phyloP scores from a whole-genome alignment of 2,888 invertebrate species.

The Sinopyrophorus schimmeli region DNA sequence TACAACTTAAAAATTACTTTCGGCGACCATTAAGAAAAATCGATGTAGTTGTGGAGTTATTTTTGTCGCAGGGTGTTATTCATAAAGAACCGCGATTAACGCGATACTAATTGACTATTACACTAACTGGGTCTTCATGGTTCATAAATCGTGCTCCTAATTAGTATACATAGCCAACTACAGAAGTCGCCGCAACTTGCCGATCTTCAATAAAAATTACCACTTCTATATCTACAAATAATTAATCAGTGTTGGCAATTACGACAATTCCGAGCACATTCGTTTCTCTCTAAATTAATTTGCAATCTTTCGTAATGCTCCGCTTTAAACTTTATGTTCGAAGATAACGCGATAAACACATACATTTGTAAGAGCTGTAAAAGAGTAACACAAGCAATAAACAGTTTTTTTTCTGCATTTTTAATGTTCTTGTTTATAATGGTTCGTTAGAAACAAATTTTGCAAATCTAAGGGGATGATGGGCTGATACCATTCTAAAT shows the following conservation, averaged over 20 bases:
- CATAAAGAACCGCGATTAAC: slow-evolving; percentile 40
- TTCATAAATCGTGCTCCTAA: slow-evolving; percentile 45
- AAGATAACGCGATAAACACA: no score
- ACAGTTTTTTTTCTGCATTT: no score
- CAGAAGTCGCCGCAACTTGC: slow-evolving; percentile 32
- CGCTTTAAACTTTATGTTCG: no score
- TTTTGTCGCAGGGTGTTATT: slow-evolving; percentile 34
- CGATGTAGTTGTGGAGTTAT: slow-evolving; percentile 12
- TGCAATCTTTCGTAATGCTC: no score
- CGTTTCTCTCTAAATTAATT: no score
- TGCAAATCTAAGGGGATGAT: no score
- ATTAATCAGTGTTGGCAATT: slow-evolving; percentile 21
- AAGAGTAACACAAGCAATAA: no score
- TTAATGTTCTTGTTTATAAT: no score
- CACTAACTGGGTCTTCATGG: slow-evolving; percentile 42
- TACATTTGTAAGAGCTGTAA: no score
- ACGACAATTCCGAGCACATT: slow-evolving; percentile 11
- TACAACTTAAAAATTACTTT: not conserved
- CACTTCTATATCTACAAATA: slow-evolving; percentile 22
- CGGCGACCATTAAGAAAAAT: slow-evolving; percentile 1
- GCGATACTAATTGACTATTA: slow-evolving; percentile 46
- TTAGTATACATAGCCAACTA: slow-evolving; percentile 37
- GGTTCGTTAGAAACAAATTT: no score
- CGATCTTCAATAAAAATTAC: slow-evolving; percentile 24
- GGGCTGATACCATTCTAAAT: no score